A percentile compares a stretch with the other conserved stretches of the same genome.
Evolutionary conservation across 2,888 invertebrate species (phyloP).

Genomic region (Callyntrura guangdongensis): DNA sequence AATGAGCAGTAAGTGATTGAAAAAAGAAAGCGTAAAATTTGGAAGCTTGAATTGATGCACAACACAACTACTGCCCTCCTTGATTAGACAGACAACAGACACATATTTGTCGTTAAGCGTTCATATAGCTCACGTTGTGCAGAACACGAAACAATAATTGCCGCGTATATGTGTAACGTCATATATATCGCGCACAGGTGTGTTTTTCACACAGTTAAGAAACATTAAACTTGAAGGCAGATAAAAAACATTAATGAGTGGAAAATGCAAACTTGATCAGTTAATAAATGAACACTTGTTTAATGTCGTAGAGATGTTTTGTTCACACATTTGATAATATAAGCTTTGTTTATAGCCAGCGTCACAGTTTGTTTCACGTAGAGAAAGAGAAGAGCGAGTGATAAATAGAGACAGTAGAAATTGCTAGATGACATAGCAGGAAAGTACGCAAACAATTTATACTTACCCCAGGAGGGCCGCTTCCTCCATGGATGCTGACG

Average conservation of each 20-base stretch:
- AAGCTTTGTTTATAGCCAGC: slow-evolving; percentile 24
- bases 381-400: slow-evolving; percentile 10
- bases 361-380: slow-evolving; percentile 2
- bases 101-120: background rate
- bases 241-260: slow-evolving; percentile 6
- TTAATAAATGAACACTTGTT: no score
- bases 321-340: background rate
- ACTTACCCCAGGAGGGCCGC: slow-evolving; percentile 95
- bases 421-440: slow-evolving; percentile 10
- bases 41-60: background rate
- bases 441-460: slow-evolving; percentile 18
- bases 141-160: background rate
- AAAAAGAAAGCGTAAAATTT: slow-evolving; percentile 34
- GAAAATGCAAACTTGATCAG: background rate
- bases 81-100: background rate
- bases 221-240: background rate
- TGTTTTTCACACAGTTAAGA: slow-evolving; percentile 16
- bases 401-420: slow-evolving; percentile 18
- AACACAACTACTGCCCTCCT: background rate
- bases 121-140: slow-evolving; percentile 17
- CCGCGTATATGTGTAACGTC: background rate
- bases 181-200: slow-evolving; percentile 14
- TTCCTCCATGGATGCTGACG: slow-evolving; percentile 92
- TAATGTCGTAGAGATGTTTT: no score
- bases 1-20: background rate